Evolutionary conservation across 1,140 invertebrate species (phyloP), one percentile per base, ranked within the genome.

Genomic region (Cherax quadricarinatus): DNA sequence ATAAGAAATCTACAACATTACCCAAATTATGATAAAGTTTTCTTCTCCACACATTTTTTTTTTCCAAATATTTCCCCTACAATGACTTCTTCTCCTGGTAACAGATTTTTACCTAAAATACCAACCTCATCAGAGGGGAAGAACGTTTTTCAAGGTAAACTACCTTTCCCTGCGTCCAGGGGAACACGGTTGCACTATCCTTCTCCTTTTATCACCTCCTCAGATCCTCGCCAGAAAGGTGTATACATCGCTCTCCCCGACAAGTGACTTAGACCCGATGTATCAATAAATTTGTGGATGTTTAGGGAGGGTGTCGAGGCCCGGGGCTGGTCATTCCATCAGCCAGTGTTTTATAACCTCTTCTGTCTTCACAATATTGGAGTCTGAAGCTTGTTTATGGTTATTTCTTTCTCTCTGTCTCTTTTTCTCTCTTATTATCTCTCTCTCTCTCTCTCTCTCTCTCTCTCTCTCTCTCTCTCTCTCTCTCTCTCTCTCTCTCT

Each of bases 181-280:
- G 14, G 12, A 79, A 49, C 78, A 79, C 24, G 78, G 78, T 4
- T 79, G 78, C 78, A 10, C 78, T 49, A 49, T 79, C 78, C 30
- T 57, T 85, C 83, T 48, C 57, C 60, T 66, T 85, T 60, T 60
- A 83, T 83, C 24, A 41, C 14, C 78, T 16, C 78, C 21, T 79
- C 30, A 48, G 78, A 49, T 79, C 78, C 62, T 21, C 14, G 62
- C 16, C 62, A 66, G 62, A 66, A 21, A 66, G 62, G 62, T 66
- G 62, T 66, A 66, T 66, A 66, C 62, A 66, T 66, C 0, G 62
- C 62, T 66, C 62, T 66, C 62, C 16, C 62, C 12, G 18, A 66
- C 62, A 66, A n/a, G 62, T 66, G 62, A 66, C 62, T 66, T 66
- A 66, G 10, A 66, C 5, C 62, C 62, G 7, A 66, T 18, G 62